Evolutionary conservation across 2,113 vertebrate genomes (phyloP).

Genomic region (Cyanoliseus patagonus): DNA sequence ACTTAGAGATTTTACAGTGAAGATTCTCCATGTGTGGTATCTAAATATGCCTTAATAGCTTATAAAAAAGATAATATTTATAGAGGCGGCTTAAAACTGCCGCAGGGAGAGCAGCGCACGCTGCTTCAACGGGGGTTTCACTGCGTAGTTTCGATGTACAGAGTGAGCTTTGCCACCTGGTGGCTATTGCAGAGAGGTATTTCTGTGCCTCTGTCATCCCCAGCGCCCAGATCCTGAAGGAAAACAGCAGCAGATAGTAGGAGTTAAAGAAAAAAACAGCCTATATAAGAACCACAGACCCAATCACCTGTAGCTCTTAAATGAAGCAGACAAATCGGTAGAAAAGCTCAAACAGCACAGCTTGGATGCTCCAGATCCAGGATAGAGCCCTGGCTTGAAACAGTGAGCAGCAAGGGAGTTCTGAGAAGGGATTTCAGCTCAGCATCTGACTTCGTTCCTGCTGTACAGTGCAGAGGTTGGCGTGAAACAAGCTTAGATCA

Average conservation of each 20-base stretch:
- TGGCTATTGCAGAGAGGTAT: background rate
- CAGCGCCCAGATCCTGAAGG: accelerated
- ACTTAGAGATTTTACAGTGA: background rate
- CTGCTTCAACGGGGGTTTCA: background rate
- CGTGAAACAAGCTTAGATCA: background rate
- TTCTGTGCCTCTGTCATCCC: background rate
- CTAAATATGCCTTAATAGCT: background rate
- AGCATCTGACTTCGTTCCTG: background rate
- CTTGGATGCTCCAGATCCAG: background rate
- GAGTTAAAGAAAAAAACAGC: background rate
- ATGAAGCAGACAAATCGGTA: background rate
- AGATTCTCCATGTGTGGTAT: background rate
- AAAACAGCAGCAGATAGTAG: accelerated
- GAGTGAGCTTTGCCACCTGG: conserved; percentile 52
- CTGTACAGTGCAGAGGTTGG: background rate
- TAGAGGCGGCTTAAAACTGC: accelerated
- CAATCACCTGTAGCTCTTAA: accelerated
- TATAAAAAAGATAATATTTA: background rate
- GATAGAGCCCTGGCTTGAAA: background rate
- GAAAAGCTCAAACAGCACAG: accelerated
- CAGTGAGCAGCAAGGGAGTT: background rate
- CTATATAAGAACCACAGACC: accelerated
- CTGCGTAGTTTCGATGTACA: accelerated
- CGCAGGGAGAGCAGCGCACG: background rate
- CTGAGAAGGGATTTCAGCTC: background rate